phyloP scores from a whole-genome alignment of 2,113 vertebrate species.

The Terrapene triunguis region DNA sequence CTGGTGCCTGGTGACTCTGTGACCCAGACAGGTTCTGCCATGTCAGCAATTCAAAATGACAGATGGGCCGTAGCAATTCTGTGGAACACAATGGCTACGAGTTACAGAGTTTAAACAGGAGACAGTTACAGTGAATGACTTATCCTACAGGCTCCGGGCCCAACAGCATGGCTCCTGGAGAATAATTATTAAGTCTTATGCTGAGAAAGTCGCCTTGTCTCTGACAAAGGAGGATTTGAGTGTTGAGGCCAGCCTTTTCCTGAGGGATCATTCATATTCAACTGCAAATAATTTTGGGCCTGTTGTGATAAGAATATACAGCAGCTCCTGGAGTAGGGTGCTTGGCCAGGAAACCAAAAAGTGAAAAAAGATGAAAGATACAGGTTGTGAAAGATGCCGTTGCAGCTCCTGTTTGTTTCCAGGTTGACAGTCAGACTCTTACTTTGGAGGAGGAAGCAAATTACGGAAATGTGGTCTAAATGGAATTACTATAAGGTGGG shows the following conservation, averaged over 20 bases:
- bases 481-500: neutral
- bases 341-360: neutral
- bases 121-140: constrained; percentile 40
- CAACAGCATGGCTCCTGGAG: neutral
- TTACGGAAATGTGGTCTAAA: neutral
- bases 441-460: neutral
- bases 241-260: neutral
- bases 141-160: constrained; percentile 1
- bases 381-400: neutral
- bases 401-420: neutral
- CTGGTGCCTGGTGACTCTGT: constrained; percentile 86
- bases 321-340: neutral
- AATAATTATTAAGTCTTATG: neutral
- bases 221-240: neutral
- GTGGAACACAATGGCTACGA: constrained; percentile 58
- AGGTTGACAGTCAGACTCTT: neutral
- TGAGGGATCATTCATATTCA: neutral
- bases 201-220: neutral
- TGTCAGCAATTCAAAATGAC: constrained; percentile 81
- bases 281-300: neutral
- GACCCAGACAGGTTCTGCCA: constrained; percentile 84
- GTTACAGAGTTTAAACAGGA: constrained; percentile 37
- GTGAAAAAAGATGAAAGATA: neutral
- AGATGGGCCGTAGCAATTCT: constrained; percentile 62
- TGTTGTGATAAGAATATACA: neutral